Base-by-base conservation (phyloP, 2,888 invertebrate species). In the Palloptera scutellata region DNA sequence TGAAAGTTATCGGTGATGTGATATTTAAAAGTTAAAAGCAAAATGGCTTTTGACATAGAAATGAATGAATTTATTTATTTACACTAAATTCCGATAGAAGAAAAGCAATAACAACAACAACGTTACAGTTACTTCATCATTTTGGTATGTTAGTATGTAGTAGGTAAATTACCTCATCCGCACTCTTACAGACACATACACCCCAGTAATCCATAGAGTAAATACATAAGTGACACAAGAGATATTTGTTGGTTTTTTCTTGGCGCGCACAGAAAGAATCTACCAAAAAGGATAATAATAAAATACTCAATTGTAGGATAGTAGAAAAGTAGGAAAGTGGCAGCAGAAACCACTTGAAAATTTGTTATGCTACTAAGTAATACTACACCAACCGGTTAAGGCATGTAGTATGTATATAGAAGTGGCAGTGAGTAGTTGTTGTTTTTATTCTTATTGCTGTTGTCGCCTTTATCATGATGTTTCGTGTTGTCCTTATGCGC, bases 61-160 rank as follows among this genome's bases (percentile, higher is more conserved):
- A 57, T 60, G 66, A 70, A 67, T 69, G 66, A 70, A 67, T 69
- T 67, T 67, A 59, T 65, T 57, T 59, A 61, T 42, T 55, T 55
- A 52, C 57, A 61, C 51, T 55, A 40, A 30, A 30, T 30, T 30
- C 30, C 30, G n/a, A 20, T 12, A 6, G 19, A 48, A 48, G 15
- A 12, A 48, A 48, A 48, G 15, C 48, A n/a, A n/a, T n/a, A n/a
- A 30, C 45, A 60, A 13, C 51, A 41, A 60, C 45, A 48, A 43
- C 8, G n/a, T 45, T 48, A 41, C 30, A 17, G 13, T 30, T 30
- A 30, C 6, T 30, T 30, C 30, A 30, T 30, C 30, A 30, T 30
- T 30, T 30, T 30, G 30, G 30, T n/a, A n/a, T n/a, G n/a, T n/a
- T n/a, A n/a, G n/a, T n/a, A n/a, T n/a, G n/a, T 6, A 30, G 30